A percentile compares a stretch with the other conserved stretches of the same genome.
These are phyloP conservation scores for Poeciliopsis turneri DNA, from an alignment of 2,797 vertebrate species.

Conservation along the genomic window DNA sequence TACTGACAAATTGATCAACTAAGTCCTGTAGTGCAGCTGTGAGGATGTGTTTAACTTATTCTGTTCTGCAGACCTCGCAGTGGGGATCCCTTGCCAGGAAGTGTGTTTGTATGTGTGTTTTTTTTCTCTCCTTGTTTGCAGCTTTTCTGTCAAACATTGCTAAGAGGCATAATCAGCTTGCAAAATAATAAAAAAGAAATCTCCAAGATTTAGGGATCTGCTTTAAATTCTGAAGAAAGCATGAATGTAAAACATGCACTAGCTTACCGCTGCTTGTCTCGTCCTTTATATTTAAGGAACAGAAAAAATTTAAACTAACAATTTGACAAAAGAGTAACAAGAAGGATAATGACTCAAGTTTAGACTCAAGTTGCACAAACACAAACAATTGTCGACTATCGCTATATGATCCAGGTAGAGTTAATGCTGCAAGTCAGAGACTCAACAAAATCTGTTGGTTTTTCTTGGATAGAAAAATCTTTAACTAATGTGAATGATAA, in stretches of 20 bases:
- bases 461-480: not conserved
- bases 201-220: constrained; percentile 48
- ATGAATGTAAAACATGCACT: constrained; percentile 47
- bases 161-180: constrained; percentile 39
- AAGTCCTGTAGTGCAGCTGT: constrained; percentile 59
- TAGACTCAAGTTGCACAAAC: not conserved
- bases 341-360: not conserved
- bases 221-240: constrained; percentile 49
- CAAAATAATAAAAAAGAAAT: constrained; percentile 28
- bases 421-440: not conserved
- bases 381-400: too few relatives aligned
- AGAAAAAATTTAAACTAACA: not conserved
- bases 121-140: constrained; percentile 24
- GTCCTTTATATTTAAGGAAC: not conserved
- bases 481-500: not conserved
- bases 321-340: not conserved
- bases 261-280: not conserved
- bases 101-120: not conserved
- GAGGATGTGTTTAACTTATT: constrained; percentile 66
- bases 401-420: not conserved
- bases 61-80: constrained; percentile 40
- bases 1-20: constrained; percentile 73
- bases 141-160: constrained; percentile 21
- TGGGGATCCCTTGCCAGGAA: constrained; percentile 4
- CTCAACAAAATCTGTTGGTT: not conserved